A percentile compares a stretch with the other conserved stretches of the same genome.
Evolutionary conservation across 2,797 vertebrate genomes (phyloP).

Genomic region (Agapornis canus): DNA sequence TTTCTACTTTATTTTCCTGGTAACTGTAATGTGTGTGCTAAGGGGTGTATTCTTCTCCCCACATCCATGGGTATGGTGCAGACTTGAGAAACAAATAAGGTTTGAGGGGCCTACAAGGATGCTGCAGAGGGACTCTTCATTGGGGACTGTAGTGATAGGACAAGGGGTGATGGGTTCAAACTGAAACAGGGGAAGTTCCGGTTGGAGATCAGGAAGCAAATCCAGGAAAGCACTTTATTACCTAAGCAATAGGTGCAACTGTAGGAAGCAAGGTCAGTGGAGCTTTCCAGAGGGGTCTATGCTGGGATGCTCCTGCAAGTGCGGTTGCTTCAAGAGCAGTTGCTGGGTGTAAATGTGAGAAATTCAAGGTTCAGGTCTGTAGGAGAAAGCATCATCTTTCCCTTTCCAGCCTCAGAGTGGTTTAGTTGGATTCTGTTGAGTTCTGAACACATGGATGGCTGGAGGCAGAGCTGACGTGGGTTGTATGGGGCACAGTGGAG

Average conservation of each 20-base stretch:
- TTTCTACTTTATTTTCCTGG: not conserved
- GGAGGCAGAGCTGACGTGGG: not conserved
- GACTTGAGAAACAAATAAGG: not conserved
- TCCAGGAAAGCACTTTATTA: not conserved
- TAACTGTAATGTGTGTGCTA: accelerated
- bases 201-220: not conserved
- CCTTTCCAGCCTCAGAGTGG: not conserved
- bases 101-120: not conserved
- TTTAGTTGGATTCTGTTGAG: not conserved
- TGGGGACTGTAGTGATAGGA: not conserved
- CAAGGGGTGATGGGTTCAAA: not conserved
- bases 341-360: not conserved
- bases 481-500: not conserved
- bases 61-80: accelerated
- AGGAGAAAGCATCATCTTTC: accelerated
- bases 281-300: not conserved
- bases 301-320: not conserved
- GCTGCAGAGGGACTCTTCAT: not conserved
- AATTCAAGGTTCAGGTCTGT: not conserved
- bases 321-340: not conserved
- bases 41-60: accelerated
- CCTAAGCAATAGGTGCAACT: not conserved
- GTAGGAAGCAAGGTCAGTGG: accelerated
- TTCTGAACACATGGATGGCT: accelerated
- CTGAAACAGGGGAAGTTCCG: not conserved